Base-by-base conservation (phyloP, 2,888 invertebrate genomes). In the Pseudolycoriella hygida region DNA sequence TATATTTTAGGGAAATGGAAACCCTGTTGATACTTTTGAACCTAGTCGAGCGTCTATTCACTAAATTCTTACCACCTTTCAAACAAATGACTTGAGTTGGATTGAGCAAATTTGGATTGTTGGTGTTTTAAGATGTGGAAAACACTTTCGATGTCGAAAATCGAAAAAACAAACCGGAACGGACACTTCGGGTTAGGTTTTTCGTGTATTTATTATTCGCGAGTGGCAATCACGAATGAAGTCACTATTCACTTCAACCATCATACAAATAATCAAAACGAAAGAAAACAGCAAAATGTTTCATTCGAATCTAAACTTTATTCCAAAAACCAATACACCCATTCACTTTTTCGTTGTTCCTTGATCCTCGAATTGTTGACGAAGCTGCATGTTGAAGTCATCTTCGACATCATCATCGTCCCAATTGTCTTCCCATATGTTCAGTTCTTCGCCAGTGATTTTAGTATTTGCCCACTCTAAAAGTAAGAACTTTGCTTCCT, bases 391-490 rank as follows among this genome's bases (percentile, higher is more conserved):
- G 60, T 89, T 92, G 60, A 98, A 97, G 67, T 97, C 97, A 62
- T 97, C 97, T 65, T 97, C 97, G 12, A 94, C 82, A 56, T 96
- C 88, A 60, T 98, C 97, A 65, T 98, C 97, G 64, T 98, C 98
- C 98, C 97, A 98, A 60, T 98, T 97, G 60, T 98, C 97, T 64
- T 98, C 97, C 97, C 97, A 98, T 0, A 97, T 94, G 53, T 93
- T 96, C 1, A 93, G 81, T 57, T 94, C 94, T 56, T 90, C 88
- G 49, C 89, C 89, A 59, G 89, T 92, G 56, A 88, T 90, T 45
- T 85, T 83, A 50, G 78, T 85, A 3, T 77, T 76, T 2, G 83
- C 80, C 78, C 86, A 87, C 66, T 87, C 86, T 86, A 53, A 17
- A 60, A 59, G 50, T 53, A 18, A 40, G 18, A 18, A 18, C n/a